These are phyloP conservation scores for Stegodyphus mimosarum DNA, from an alignment of 1,140 invertebrate genomes.

Conservation along the genomic window DNA sequence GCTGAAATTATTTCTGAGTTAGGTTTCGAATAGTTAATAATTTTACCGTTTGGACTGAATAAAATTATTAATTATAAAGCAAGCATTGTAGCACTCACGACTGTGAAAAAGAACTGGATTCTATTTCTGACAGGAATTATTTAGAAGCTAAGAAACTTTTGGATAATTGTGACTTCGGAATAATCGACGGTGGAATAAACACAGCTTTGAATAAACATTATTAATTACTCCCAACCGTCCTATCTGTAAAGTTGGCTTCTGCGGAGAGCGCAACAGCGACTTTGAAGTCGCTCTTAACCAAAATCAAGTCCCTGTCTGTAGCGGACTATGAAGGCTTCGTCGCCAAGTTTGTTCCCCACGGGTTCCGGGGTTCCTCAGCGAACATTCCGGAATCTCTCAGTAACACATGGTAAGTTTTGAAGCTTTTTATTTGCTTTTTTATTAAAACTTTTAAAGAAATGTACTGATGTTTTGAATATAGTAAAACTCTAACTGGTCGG, in stretches of 20 bases:
- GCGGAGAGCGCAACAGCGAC: constrained; percentile 49
- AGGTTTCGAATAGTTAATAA: no score
- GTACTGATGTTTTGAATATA: no score
- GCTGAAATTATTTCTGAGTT: no score
- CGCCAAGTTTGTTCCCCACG: constrained; percentile 41
- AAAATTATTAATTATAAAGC: no score
- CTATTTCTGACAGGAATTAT: not conserved
- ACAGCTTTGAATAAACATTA: not conserved
- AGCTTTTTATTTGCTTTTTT: not conserved
- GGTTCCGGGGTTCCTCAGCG: constrained; percentile 13
- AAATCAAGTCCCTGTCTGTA: constrained; percentile 35
- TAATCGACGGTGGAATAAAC: not conserved
- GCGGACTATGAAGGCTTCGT: constrained; percentile 48
- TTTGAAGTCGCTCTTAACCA: constrained; percentile 39
- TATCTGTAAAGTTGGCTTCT: constrained; percentile 38
- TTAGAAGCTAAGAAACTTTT: not conserved
- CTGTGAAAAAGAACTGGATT: not conserved
- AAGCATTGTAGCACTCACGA: no score
- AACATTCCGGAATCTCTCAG: constrained; percentile 41
- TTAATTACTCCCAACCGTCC: not conserved
- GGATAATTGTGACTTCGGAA: not conserved
- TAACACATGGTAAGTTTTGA: constrained; percentile 31
- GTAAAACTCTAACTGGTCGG: no score
- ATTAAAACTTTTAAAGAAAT: no score
- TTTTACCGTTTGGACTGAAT: no score